Evolutionary conservation across 2,113 vertebrate genomes (phyloP), one percentile per base, ranked within the genome.

Genomic region (Herpailurus yagouaroundi): DNA sequence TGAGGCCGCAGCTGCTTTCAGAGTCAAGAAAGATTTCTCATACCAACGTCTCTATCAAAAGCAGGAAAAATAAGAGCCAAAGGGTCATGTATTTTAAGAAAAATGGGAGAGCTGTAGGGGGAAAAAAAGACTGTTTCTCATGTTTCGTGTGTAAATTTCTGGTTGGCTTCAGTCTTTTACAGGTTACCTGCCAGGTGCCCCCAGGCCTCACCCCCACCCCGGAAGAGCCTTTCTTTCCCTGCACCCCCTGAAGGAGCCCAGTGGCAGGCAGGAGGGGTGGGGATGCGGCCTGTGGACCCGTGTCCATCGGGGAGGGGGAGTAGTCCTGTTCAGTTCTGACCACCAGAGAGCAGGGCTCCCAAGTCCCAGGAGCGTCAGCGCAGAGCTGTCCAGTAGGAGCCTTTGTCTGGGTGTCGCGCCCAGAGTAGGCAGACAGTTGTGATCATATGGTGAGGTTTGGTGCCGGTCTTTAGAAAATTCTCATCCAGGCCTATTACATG

Each of bases 401-500:
- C 76, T 63, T 95, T 41, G 57, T 97, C 97, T 66, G 69, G 33
- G 52, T 96, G 77, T 94, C 95, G 88, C 96, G 96, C 71, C 41
- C 90, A 38, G 95, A 97, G 94, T 91, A 93, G 96, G 96, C 96
- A 98, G 97, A 95, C 92, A 91, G 83, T 94, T 89, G 95, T 98
- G 97, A 98, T 98, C 97, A 94, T 81, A 89, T 98, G 94, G 94
- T 89, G 76, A 98, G 97, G 98, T 98, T 96, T 97, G 98, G 97
- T 98, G 97, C 97, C 52, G 94, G 96, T 97, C 98, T 98, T 97
- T 79, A 87, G 97, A 97, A 98, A 98, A 98, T 98, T 97, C 98
- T 98, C 96, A 97, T 98, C 98, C 98, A 98, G 97, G 98, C 98
- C 98, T 98, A 94, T 98, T 98, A 97, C 97, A 97, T 95, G 98